phyloP scores from a whole-genome alignment of 2,888 invertebrate genomes.

The Nysson spinosus region DNA sequence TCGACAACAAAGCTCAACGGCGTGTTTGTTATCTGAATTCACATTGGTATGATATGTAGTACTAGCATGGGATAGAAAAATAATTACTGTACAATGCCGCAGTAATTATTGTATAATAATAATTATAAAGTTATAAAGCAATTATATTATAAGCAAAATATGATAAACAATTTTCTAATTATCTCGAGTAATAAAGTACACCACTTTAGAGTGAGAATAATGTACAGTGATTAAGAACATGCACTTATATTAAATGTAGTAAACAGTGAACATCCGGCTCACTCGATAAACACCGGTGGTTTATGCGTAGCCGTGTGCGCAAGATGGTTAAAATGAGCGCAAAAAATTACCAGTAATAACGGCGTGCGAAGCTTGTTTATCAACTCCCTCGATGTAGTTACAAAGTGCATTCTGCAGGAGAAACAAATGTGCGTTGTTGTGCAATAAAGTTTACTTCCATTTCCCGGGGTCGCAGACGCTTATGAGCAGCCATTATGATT shows the following conservation, averaged over 20 bases:
- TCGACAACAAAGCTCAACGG: too few species aligned
- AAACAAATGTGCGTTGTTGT: background rate
- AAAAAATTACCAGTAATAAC: background rate
- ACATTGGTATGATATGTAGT: too few species aligned
- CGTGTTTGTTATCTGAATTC: too few species aligned
- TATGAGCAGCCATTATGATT: slow-evolving; percentile 3
- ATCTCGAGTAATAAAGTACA: too few species aligned
- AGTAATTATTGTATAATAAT: too few species aligned
- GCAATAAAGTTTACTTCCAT: background rate
- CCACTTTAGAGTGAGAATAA: too few species aligned
- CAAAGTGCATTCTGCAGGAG: background rate
- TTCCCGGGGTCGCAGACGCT: background rate
- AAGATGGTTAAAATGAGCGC: background rate
- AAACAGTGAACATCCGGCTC: background rate
- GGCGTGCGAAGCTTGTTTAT: background rate
- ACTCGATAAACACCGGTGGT: slow-evolving; percentile 6
- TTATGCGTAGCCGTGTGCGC: background rate
- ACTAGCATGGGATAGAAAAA: too few species aligned
- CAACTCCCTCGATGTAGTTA: background rate
- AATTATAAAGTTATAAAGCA: too few species aligned
- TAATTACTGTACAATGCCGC: too few species aligned
- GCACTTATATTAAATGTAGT: background rate
- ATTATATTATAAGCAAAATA: too few species aligned
- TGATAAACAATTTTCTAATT: too few species aligned
- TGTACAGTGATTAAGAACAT: background rate